Evolutionary conservation across 2,113 vertebrate species (phyloP).

Genomic region (Platichthys flesus): DNA sequence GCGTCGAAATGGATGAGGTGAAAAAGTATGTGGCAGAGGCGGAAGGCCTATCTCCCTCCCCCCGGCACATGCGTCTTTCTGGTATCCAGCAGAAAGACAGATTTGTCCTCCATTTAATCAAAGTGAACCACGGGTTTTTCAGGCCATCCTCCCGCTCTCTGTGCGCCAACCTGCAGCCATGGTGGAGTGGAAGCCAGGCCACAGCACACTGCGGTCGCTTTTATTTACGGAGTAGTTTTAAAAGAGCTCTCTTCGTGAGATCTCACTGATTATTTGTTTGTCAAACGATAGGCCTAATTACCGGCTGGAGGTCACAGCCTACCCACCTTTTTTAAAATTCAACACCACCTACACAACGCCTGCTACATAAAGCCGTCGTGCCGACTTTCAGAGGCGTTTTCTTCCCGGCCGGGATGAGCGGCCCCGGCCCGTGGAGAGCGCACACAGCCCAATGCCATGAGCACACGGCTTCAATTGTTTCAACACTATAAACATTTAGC

Average conservation of each 20-base stretch:
- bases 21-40: conserved; percentile 4
- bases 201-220: conserved; percentile 1
- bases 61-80: conserved; percentile 39
- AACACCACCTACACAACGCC: conserved; percentile 25
- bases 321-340: conserved; percentile 53
- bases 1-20: conserved; percentile 26
- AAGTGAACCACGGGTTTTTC: conserved; percentile 16
- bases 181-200: no score
- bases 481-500: conserved; percentile 68
- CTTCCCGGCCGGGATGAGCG: conserved; percentile 14
- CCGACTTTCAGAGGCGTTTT: conserved; percentile 34
- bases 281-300: conserved; percentile 47
- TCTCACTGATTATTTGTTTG: conserved; percentile 51
- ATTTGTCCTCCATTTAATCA: conserved; percentile 20
- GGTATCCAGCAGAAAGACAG: not conserved
- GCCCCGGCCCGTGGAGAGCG: not conserved
- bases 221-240: not conserved
- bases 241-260: conserved; percentile 18
- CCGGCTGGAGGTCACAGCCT: conserved; percentile 56
- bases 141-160: not conserved
- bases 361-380: conserved; percentile 6
- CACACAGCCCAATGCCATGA: not conserved
- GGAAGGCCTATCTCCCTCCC: conserved; percentile 31
- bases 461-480: conserved; percentile 57
- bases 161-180: not conserved